Conservation (phyloP, 2,888 invertebrate genomes). For the Orthonychiurus folsomi region DNA sequence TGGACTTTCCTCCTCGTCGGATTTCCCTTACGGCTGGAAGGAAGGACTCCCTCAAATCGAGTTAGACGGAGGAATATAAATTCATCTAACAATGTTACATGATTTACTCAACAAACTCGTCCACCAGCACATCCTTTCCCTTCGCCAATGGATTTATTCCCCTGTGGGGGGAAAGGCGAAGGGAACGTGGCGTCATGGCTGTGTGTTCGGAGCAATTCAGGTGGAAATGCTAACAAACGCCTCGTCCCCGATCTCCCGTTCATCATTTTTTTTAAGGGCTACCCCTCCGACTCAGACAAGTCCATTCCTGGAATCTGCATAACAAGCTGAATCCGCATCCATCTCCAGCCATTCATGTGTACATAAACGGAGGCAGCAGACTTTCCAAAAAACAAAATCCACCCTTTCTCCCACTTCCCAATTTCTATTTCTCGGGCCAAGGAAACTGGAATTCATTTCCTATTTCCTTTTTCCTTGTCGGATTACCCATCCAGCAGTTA, state of each 20-base stretch:
- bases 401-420: no score
- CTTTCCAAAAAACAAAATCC: no score
- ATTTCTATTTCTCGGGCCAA: no score
- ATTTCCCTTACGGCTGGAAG: not conserved
- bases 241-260: constrained; percentile 24
- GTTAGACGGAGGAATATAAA: constrained; percentile 17
- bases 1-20: not conserved
- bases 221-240: constrained; percentile 40
- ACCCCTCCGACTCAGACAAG: no score
- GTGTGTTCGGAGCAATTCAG: constrained; percentile 37
- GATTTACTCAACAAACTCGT: constrained; percentile 20
- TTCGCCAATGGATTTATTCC: not conserved
- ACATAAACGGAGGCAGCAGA: no score
- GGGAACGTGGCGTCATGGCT: constrained; percentile 11
- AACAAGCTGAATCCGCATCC: constrained; percentile 21
- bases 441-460: no score
- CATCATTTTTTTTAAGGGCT: constrained; percentile 36
- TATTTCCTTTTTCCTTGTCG: no score
- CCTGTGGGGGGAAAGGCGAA: not conserved
- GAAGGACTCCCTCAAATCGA: no score
- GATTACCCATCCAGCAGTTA: no score
- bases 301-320: constrained; percentile 23
- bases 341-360: not conserved
- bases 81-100: constrained; percentile 25
- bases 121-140: not conserved